These are phyloP conservation scores for Lytechinus pictus DNA, from an alignment of 35 echinoderm and acorn worm genomes.

Conservation along the genomic window DNA sequence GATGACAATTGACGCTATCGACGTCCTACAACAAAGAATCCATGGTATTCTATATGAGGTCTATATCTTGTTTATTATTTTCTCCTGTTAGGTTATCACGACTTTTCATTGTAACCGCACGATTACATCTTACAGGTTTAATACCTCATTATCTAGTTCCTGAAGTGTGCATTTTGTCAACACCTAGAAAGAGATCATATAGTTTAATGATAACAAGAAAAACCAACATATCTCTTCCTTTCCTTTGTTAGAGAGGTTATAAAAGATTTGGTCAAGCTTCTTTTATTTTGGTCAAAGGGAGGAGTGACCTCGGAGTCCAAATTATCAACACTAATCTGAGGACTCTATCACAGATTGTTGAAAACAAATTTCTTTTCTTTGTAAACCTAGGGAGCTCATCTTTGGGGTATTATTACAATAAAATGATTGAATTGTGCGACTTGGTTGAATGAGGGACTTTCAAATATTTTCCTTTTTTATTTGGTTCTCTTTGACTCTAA, in stretches of 20 bases:
- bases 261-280: neutral
- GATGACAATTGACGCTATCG: neutral
- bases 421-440: neutral
- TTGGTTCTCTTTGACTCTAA: neutral
- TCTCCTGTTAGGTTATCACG: neutral
- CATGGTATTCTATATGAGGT: neutral
- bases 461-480: neutral
- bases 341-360: neutral
- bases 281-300: neutral
- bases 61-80: neutral
- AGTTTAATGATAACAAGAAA: constrained; percentile 14
- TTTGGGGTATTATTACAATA: neutral
- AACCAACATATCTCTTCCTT: neutral
- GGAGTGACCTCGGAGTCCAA: neutral
- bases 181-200: neutral
- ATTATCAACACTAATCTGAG: neutral
- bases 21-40: neutral
- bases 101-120: neutral
- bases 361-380: neutral
- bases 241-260: neutral
- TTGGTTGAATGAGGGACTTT: neutral
- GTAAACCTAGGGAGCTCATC: neutral
- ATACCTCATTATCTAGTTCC: no score
- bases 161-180: neutral
- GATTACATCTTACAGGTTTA: neutral